Percentiles rank a stretch among this genome's conserved stretches.
Evolutionary conservation across 37 sponge, comb jelly and placozoan species (phyloP).

Genomic region (Geodia barretti): DNA sequence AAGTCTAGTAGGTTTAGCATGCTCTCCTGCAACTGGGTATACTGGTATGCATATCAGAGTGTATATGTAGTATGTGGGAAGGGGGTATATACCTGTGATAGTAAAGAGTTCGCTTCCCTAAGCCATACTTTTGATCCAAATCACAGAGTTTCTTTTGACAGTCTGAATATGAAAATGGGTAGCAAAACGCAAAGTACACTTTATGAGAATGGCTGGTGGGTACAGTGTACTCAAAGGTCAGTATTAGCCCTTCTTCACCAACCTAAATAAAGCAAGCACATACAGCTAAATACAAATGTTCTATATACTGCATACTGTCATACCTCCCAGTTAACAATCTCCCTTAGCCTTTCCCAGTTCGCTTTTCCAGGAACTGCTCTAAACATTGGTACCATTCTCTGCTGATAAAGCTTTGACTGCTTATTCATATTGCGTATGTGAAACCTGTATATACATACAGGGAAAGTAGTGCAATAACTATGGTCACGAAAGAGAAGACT

Average conservation of each 20-base stretch:
- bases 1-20: too few species aligned
- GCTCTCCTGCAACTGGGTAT: too few species aligned
- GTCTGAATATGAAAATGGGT: constrained; percentile 90
- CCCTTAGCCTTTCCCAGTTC: constrained; percentile 88
- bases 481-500: too few species aligned
- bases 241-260: constrained; percentile 59
- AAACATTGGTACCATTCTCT: constrained; percentile 81
- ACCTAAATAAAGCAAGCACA: constrained; percentile 1
- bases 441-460: constrained; percentile 67
- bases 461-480: too few species aligned
- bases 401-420: constrained; percentile 87
- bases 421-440: constrained; percentile 90
- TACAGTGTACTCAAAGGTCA: constrained; percentile 74
- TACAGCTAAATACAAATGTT: constrained; percentile 4
- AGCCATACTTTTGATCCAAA: constrained; percentile 34
- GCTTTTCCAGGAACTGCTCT: constrained; percentile 74
- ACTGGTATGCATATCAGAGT: background rate
- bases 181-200: constrained; percentile 92
- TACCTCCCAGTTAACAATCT: constrained; percentile 72
- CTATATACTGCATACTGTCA: background rate
- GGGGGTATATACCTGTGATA: constrained; percentile 71
- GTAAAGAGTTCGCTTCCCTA: constrained; percentile 58
- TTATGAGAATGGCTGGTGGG: constrained; percentile 53
- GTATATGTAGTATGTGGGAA: background rate
- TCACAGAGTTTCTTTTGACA: constrained; percentile 68